Conservation (phyloP, 2,888 invertebrate genomes). For the Thymelicus lineola region DNA sequence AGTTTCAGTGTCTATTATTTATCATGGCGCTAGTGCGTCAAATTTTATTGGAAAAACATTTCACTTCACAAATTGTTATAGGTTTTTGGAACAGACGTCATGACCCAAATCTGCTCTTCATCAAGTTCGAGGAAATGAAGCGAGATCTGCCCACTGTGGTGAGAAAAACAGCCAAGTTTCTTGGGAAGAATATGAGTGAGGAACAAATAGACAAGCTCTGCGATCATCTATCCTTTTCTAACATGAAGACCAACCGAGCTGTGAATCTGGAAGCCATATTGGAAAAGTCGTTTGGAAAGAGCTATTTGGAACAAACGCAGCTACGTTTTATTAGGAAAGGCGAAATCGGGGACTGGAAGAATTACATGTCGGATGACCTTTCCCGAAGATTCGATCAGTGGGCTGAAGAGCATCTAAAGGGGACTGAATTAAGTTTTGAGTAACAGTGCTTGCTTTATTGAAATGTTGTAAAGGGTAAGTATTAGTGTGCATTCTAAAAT, state of each 20-base stretch:
- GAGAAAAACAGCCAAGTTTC: slow-evolving; percentile 88
- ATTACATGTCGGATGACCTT: slow-evolving; percentile 90
- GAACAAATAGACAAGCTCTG: slow-evolving; percentile 88
- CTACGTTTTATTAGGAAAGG: slow-evolving; percentile 91
- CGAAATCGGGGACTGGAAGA: slow-evolving; percentile 92
- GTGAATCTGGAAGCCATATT: slow-evolving; percentile 90
- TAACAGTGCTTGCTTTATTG: slow-evolving; percentile 48
- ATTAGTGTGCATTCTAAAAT: no score
- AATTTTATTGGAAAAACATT: no score
- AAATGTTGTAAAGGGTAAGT: not conserved
- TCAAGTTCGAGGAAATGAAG: slow-evolving; percentile 94
- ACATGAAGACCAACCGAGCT: slow-evolving; percentile 92
- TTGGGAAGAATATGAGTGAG: slow-evolving; percentile 87
- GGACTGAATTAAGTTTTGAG: slow-evolving; percentile 87
- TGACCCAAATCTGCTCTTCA: slow-evolving; percentile 90
- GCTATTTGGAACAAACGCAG: slow-evolving; percentile 77
- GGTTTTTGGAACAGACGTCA: slow-evolving; percentile 89
- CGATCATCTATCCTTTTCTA: slow-evolving; percentile 91
- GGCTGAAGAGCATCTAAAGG: slow-evolving; percentile 86
- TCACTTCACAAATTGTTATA: slow-evolving; percentile 43
- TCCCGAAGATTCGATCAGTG: slow-evolving; percentile 90
- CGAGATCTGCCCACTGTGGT: slow-evolving; percentile 88
- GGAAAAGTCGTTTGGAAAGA: slow-evolving; percentile 78
- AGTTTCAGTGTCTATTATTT: no score
- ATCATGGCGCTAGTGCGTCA: no score